A percentile compares a stretch with the other conserved stretches of the same genome.
Conservation (phyloP, 2,797 vertebrate species). For the Babyrousa celebensis region DNA sequence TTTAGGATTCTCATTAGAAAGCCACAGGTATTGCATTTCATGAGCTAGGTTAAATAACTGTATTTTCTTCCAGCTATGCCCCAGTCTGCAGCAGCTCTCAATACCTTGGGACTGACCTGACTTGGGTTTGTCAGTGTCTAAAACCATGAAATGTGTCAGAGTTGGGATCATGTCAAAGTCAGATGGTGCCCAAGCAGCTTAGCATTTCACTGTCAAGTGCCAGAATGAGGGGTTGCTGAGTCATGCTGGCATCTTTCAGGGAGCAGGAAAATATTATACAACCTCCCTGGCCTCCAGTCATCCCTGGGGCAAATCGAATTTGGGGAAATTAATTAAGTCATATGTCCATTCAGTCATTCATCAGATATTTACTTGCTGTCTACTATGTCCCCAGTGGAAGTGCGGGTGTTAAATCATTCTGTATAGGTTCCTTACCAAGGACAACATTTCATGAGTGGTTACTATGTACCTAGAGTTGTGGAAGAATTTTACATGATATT, state of each 20-base stretch:
- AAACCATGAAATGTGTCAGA: conserved; percentile 75
- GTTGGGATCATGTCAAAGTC: conserved; percentile 73
- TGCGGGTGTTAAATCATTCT: conserved; percentile 2
- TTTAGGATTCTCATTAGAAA: conserved; percentile 32
- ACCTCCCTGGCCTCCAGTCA: conserved; percentile 57
- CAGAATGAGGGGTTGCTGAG: conserved; percentile 72
- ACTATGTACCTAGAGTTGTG: not conserved
- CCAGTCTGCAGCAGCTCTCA: not conserved
- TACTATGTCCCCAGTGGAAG: conserved; percentile 16
- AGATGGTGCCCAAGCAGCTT: conserved; percentile 77
- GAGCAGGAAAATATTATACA: conserved; percentile 71
- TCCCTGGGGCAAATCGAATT: conserved; percentile 67
- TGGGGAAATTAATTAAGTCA: conserved; percentile 66
- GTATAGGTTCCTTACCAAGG: not conserved
- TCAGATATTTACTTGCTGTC: conserved; percentile 66
- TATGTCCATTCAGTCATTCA: conserved; percentile 13
- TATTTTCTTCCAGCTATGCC: not conserved
- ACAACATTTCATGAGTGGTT: conserved; percentile 9
- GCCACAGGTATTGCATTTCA: not conserved
- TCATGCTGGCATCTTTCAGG: conserved; percentile 67
- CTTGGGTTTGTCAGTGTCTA: conserved; percentile 71
- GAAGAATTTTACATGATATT: not conserved
- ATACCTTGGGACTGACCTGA: conserved; percentile 24
- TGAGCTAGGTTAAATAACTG: conserved; percentile 17
- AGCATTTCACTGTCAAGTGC: conserved; percentile 72